These are phyloP conservation scores for Masticophis lateralis DNA, from an alignment of 2,797 vertebrate genomes.

Conservation along the genomic window DNA sequence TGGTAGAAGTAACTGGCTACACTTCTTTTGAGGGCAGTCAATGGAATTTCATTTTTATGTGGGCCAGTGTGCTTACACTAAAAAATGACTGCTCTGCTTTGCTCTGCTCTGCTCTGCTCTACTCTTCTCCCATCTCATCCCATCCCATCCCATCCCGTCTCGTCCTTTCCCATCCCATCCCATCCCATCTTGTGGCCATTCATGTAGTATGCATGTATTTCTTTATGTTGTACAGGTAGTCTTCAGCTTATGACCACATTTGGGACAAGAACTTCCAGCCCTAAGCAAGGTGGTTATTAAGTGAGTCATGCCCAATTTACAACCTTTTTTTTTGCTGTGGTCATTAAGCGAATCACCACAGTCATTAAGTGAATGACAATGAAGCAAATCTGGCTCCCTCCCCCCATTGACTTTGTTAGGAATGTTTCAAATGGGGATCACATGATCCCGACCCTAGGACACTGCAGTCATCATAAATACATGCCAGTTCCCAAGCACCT, in stretches of 20 bases:
- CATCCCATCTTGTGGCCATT: neutral
- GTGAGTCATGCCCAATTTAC: neutral
- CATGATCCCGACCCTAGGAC: neutral
- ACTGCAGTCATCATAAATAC: neutral
- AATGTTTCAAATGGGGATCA: neutral
- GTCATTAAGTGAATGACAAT: neutral
- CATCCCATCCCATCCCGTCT: too few species aligned
- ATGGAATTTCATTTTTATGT: too few species aligned
- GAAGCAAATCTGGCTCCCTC: neutral
- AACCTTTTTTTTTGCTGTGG: neutral
- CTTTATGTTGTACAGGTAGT: neutral
- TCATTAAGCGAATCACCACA: neutral
- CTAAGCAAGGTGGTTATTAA: neutral
- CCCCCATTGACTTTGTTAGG: neutral
- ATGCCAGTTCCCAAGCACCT: neutral
- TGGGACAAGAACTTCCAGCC: neutral
- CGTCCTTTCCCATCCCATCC: too few species aligned
- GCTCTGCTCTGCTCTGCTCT: too few species aligned
- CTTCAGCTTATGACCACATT: neutral
- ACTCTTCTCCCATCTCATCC: too few species aligned
- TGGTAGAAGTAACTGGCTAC: neutral
- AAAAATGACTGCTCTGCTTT: too few species aligned
- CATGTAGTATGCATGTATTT: neutral
- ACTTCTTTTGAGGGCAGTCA: too few species aligned
- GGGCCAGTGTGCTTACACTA: too few species aligned